These are phyloP conservation scores for Mythimna albipuncta DNA, from an alignment of 2,888 invertebrate species.

Conservation along the genomic window DNA sequence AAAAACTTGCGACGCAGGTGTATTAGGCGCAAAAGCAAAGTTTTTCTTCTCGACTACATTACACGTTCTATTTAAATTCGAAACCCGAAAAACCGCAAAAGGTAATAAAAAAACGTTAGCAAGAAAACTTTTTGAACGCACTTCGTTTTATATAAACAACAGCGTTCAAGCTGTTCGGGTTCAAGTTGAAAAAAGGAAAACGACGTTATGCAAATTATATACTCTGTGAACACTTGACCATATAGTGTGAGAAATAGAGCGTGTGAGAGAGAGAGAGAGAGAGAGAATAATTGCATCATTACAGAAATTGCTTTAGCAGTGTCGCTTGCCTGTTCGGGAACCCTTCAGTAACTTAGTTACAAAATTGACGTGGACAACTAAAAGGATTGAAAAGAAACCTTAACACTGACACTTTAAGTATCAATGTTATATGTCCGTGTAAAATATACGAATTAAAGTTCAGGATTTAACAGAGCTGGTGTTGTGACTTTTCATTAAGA, in stretches of 20 bases:
- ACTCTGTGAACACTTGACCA: conserved; percentile 75
- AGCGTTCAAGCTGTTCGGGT: conserved; percentile 56
- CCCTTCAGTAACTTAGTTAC: conserved; percentile 77
- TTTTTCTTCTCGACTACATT: conserved; percentile 43
- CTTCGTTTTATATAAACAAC: conserved; percentile 66
- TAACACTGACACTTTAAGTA: conserved; percentile 57
- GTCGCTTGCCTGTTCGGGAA: conserved; percentile 66
- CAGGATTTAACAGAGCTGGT: conserved; percentile 70
- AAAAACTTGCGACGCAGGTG: conserved; percentile 44
- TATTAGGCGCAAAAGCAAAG: conserved; percentile 42
- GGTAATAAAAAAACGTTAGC: conserved; percentile 50
- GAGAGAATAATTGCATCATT: conserved; percentile 83
- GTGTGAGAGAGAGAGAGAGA: not conserved
- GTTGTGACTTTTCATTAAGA: conserved; percentile 74
- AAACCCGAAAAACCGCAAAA: conserved; percentile 50
- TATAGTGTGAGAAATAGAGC: conserved; percentile 72
- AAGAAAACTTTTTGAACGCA: conserved; percentile 49
- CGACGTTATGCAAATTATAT: conserved; percentile 76
- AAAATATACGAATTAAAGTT: conserved; percentile 71
- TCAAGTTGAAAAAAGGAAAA: conserved; percentile 65
- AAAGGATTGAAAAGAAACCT: conserved; percentile 63
- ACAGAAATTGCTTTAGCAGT: conserved; percentile 77
- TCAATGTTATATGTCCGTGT: conserved; percentile 56
- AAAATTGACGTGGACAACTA: conserved; percentile 57
- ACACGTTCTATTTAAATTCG: conserved; percentile 49